Base-by-base conservation (phyloP, 2,113 vertebrate genomes). In the Silurus meridionalis region DNA sequence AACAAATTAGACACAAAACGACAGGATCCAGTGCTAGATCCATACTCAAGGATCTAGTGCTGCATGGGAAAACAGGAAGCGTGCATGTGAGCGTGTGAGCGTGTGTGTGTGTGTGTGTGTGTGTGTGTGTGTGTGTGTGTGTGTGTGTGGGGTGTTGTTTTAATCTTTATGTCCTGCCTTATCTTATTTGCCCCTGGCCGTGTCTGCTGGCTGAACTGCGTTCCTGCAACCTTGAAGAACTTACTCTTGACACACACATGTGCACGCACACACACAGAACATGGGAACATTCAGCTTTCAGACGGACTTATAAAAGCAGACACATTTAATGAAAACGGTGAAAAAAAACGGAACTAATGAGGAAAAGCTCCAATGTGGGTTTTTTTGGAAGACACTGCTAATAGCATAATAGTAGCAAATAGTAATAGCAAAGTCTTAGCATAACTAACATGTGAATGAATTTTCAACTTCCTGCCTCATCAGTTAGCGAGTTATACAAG, bases 11-110 rank as follows among this genome's bases (percentile, higher is more conserved):
- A 83, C 55, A 5, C 48, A 13, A 67, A 82, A 53, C 53, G n/a
- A 66, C 37, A 52, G 80, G 23, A 82, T 60, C 1, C 81, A 37
- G 23, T 55, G 5, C 23, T 83, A 13, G 48, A 55, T 69, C 64
- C 25, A 63, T 53, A 48, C 78, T 25, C 58, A 67, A 63, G 48
- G 84, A 82, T 83, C 8, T 25, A 23, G 28, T 15, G 64, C 85
- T 86, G 74, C 75, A 48, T 89, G 84, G 86, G 84, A 87, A 89
- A 87, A 58, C 88, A 85, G 88, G 80, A 87, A 87, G 64, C 10
- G 9, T 5, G 52, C 81, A 53, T 14, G 50, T 63, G 46, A 15
- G 82, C 48, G 52, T 58, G 28, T 66, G 63, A 11, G n/a, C 11
- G 63, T 23, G 60, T 23, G 60, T 63, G 61, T n/a, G 61, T 66